A percentile compares a stretch with the other conserved stretches of the same genome.
phyloP scores from a whole-genome alignment of 2,888 invertebrate species.

The Drosophila paranaensis region DNA sequence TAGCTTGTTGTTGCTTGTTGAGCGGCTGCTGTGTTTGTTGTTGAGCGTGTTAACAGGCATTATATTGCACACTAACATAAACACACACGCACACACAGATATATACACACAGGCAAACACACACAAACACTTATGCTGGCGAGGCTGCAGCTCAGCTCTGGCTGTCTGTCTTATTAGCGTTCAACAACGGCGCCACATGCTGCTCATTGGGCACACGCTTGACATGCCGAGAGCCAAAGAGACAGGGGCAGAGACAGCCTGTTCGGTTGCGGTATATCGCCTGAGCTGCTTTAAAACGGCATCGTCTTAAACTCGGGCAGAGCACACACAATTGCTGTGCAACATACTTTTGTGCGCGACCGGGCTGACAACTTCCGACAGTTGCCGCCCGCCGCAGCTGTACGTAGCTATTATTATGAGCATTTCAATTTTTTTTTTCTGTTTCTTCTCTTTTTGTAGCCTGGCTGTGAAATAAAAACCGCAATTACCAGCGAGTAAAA shows the following conservation, averaged over 20 bases:
- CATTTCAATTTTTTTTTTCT: conserved; percentile 6
- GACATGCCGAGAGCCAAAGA: conserved; percentile 28
- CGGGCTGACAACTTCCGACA: conserved; percentile 76
- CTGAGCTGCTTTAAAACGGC: conserved; percentile 61
- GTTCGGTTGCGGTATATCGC: background rate
- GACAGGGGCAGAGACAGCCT: conserved; percentile 7
- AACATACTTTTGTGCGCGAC: conserved; percentile 44
- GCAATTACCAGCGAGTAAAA: conserved; percentile 77
- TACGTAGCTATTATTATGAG: conserved; percentile 50
- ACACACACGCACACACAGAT: conserved; percentile 17
- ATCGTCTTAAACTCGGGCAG: conserved; percentile 37
- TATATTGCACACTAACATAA: conserved; percentile 60
- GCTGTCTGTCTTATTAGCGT: conserved; percentile 68
- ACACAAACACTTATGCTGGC: conserved; percentile 24
- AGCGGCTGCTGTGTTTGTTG: conserved; percentile 61
- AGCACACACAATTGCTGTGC: conserved; percentile 36
- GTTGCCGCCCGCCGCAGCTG: conserved; percentile 46
- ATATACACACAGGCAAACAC: conserved; percentile 7
- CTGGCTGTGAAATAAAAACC: conserved; percentile 78
- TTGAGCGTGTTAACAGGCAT: conserved; percentile 80
- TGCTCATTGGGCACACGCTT: conserved; percentile 58
- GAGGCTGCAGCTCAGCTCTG: conserved; percentile 25
- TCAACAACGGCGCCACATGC: conserved; percentile 54
- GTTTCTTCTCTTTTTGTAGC: conserved; percentile 16
- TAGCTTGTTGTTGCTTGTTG: conserved; percentile 33